Conservation (phyloP, 2,113 vertebrate species). For the Petrocephalus microphthalmus region DNA sequence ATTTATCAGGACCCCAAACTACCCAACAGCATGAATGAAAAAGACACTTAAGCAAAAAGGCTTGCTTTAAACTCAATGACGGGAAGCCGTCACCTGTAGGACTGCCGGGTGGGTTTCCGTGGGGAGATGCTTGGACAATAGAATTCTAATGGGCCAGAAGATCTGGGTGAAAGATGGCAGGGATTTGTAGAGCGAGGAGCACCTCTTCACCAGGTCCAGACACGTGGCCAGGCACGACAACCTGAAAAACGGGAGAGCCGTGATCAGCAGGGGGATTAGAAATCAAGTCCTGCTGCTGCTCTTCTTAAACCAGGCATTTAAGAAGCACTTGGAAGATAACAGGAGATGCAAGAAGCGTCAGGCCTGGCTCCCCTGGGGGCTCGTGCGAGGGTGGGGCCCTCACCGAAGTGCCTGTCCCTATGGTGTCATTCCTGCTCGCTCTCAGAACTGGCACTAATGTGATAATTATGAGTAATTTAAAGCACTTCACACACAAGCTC, state of each 20-base stretch:
- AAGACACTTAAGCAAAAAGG: background rate
- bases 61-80: background rate
- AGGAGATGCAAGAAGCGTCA: background rate
- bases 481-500: constrained; percentile 19
- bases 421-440: background rate
- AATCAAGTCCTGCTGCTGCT: background rate
- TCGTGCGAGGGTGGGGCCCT: background rate
- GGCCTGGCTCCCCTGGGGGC: background rate
- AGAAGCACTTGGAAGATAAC: background rate
- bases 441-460: background rate
- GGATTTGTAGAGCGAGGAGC: constrained; percentile 62
- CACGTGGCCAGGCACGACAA: constrained; percentile 70
- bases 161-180: constrained; percentile 66
- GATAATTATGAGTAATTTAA: constrained; percentile 27
- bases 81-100: constrained; percentile 63
- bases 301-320: background rate
- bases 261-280: background rate
- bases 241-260: constrained; percentile 49
- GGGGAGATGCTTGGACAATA: constrained; percentile 65
- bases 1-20: background rate
- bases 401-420: background rate
- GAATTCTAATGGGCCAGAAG: constrained; percentile 59
- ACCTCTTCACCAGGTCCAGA: constrained; percentile 72
- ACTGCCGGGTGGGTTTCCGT: constrained; percentile 49
- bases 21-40: background rate